Conservation (phyloP, 2,797 vertebrate genomes). For the Coreius guichenoti region DNA sequence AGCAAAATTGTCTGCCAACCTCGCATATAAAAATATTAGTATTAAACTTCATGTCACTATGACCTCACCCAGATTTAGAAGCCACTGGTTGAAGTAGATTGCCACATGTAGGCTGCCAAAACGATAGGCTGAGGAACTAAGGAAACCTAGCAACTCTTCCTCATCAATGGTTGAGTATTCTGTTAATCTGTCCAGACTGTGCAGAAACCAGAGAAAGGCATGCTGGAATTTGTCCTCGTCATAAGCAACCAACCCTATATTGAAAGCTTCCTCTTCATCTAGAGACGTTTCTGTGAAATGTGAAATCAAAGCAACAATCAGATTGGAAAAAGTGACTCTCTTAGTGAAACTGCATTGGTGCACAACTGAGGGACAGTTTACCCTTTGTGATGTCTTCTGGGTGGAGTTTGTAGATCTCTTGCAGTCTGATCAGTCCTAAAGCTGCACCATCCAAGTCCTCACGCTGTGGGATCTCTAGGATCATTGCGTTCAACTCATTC, state of each 20-base stretch:
- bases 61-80: conserved; percentile 27
- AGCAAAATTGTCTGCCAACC: neutral
- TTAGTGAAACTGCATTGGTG: neutral
- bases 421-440: conserved; percentile 26
- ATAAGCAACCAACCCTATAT: neutral
- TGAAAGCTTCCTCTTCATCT: neutral
- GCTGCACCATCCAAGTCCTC: conserved; percentile 21
- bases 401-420: conserved; percentile 36
- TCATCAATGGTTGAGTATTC: neutral
- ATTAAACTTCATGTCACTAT: neutral
- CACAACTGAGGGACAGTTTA: neutral
- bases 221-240: neutral
- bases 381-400: conserved; percentile 4
- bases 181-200: neutral
- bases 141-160: accelerated
- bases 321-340: neutral
- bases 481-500: neutral
- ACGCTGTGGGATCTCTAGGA: neutral
- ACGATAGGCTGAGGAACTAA: neutral
- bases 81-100: neutral
- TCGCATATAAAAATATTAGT: neutral
- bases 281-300: neutral
- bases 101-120: neutral
- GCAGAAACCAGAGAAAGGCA: conserved; percentile 44
- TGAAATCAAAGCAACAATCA: neutral